Evolutionary conservation across 1,140 invertebrate species (phyloP), one percentile per base, ranked within the genome.

Genomic region (Oryctes rhinoceros): DNA sequence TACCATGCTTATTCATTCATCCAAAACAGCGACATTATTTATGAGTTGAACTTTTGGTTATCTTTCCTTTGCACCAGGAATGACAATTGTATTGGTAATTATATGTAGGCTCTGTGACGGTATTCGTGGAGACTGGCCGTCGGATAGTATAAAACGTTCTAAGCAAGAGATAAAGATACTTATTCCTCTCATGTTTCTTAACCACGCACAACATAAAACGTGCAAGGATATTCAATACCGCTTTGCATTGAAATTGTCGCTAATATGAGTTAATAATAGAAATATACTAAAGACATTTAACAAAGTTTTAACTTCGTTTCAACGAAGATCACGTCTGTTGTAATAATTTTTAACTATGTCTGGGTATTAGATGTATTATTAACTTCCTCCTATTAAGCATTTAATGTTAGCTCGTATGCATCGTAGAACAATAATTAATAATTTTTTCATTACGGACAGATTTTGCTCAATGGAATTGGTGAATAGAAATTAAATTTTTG

Each of bases 71-170:
- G 24, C 37, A 24, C 9, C 20, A 71, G 35, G 65, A 71, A 71
- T 71, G 65, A 71, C 35, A 71, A 71, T 71, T 71, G 65, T 37
- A 71, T 71, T 37, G 65, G 24, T 71, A 71, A 71, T 71, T 71
- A 35, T 35, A 71, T 71, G 65, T 71, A 20, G 65, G 65, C 15
- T 1, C 65, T 37, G 35, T 13, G 65, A 37, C 65, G 65, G 65
- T 71, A 71, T 37, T 11, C 24, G 4, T 37, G 24, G 6, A 15
- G 24, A 24, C 65, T 71, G 24, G 24, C 65, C 65, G 65, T 35
- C 65, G 65, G 35, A 71, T 71, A 71, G 65, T 71, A 35, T 35
- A 9, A 71, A 71, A 71, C 65, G 65, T 71, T 30, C 35, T 30
- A 71, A 71, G 11, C 20, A 37, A 71, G 35, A 71, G 65, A 71